Conservation (phyloP, 37 sponge, comb jelly and placozoan genomes). For the Geodia barretti region DNA sequence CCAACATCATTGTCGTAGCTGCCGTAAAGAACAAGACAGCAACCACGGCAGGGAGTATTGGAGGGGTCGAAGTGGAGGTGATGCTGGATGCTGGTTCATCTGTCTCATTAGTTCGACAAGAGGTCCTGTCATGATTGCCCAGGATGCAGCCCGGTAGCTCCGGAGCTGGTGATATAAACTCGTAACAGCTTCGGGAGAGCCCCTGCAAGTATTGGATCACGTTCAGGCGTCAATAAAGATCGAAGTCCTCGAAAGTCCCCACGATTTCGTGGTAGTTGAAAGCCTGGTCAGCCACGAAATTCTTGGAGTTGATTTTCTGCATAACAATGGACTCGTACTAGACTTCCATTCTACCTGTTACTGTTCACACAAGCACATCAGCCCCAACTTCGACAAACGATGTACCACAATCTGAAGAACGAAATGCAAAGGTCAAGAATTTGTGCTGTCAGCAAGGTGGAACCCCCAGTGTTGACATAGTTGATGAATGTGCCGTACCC, state of each 20-base stretch:
- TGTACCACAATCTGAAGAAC: neutral
- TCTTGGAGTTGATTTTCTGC: constrained; percentile 55
- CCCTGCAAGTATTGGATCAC: constrained; percentile 5
- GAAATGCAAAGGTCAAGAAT: constrained; percentile 9
- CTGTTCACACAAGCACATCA: neutral
- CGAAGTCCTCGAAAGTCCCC: constrained; percentile 11
- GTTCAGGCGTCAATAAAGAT: constrained; percentile 5
- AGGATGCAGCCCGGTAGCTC: neutral
- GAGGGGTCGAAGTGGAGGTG: constrained; percentile 22
- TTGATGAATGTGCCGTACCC: constrained; percentile 51
- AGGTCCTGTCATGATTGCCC: neutral
- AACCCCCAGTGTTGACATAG: neutral
- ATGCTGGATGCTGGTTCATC: constrained; percentile 58
- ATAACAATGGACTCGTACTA: neutral
- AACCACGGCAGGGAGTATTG: neutral
- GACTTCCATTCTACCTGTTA: neutral
- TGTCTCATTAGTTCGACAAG: constrained; percentile 23
- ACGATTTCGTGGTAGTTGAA: constrained; percentile 56
- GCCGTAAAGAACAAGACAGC: constrained; percentile 5
- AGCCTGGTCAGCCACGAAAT: constrained; percentile 47
- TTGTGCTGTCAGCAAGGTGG: neutral
- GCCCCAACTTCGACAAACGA: neutral
- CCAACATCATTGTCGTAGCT: neutral
- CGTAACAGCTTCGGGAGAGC: constrained; percentile 4
- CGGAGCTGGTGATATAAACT: neutral